These are phyloP conservation scores for Axis porcinus DNA, from an alignment of 2,113 vertebrate genomes.

Conservation along the genomic window DNA sequence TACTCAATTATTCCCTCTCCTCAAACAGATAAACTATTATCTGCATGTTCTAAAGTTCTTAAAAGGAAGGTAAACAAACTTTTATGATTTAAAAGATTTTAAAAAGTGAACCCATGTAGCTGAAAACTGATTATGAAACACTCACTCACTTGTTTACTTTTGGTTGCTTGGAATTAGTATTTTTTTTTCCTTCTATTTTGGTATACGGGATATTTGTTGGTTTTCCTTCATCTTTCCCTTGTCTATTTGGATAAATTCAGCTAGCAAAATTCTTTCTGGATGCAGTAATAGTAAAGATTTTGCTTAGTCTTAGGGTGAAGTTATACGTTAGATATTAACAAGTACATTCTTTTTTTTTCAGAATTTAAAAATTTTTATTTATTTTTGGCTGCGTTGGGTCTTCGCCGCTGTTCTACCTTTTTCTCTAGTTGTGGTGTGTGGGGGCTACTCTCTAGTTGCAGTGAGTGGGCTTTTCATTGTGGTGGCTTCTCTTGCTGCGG, in stretches of 20 bases:
- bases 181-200: not conserved
- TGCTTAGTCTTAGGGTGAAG: not conserved
- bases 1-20: not conserved
- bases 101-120: not conserved
- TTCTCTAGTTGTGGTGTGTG: not conserved
- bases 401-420: not conserved
- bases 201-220: not conserved
- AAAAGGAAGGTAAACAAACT: not conserved
- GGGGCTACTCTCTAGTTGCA: not conserved
- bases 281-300: not conserved
- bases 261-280: slow-evolving; percentile 20
- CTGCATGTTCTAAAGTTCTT: not conserved
- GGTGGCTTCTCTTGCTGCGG: not conserved
- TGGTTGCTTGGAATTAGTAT: not conserved
- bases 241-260: slow-evolving; percentile 22
- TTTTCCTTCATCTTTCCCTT: slow-evolving; percentile 41
- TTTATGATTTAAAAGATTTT: not conserved
- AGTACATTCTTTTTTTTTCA: not conserved
- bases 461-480: not conserved
- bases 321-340: slow-evolving; percentile 18
- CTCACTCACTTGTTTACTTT: not conserved
- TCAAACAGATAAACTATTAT: not conserved
- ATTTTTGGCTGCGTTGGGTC: not conserved
- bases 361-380: not conserved
- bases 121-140: slow-evolving; percentile 8